Evolutionary conservation across 2,113 vertebrate genomes (phyloP), one percentile per base, ranked within the genome.

Genomic region (Tyrannus savana): DNA sequence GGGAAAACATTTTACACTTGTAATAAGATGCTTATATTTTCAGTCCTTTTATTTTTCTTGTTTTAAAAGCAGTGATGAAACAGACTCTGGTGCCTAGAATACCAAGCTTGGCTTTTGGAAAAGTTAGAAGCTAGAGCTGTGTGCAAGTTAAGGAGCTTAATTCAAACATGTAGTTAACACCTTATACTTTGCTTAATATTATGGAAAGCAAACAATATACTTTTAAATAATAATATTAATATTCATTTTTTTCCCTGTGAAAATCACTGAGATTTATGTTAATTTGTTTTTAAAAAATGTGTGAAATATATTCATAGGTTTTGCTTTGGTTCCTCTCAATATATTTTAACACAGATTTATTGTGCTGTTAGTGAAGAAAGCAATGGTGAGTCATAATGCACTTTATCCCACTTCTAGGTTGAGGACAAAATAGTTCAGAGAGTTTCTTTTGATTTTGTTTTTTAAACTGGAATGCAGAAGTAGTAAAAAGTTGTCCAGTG

Each of bases 281-380:
- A 55, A 71, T 58, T 8, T 84, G 0, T 86, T 41, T 84, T 71
- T 69, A 60, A n/a, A 7, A 76, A 86, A 53, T 3, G 0, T 60
- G 6, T 31, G 19, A 50, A 47, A 53, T 63, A 7, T 17, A 44
- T 30, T 53, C 0, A 0, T 53, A 50, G 17, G 4, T 71, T 83
- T 59, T 76, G 19, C 31, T 64, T 83, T 60, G 3, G 10, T 46
- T 71, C 12, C 22, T 73, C 39, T 68, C 52, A 14, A 2, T 28
- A 10, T 44, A 31, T 81, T 62, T 44, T 39, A 76, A 9, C 39
- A 37, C 30, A n/a, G 83, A n/a, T 27, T 39, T 39, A 59, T 8
- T 11, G 6, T 72, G 11, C 31, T 82, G 12, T 46, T 80, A 76
- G 52, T 42, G 44, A 52, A 59, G 30, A 63, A 79, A 64, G 31